Evolutionary conservation across 2,113 vertebrate species (phyloP).

Genomic region (Aix galericulata): DNA sequence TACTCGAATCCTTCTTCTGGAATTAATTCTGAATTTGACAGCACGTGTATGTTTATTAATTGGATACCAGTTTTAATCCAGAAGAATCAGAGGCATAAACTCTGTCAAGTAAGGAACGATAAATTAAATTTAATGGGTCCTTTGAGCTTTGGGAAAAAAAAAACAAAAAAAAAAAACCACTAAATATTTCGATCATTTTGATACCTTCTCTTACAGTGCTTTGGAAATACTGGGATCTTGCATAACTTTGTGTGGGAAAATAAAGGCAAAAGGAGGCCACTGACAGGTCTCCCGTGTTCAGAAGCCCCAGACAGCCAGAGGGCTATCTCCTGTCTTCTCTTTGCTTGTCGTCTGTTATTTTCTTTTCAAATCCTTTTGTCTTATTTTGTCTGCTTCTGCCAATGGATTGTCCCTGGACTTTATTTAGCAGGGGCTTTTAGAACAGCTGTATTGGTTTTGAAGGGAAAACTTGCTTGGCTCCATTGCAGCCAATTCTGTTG

Average conservation of each 20-base stretch:
- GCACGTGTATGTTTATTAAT: not conserved
- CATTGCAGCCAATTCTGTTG: not conserved
- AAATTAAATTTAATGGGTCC: not conserved
- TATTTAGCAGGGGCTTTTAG: not conserved
- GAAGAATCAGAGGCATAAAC: not conserved
- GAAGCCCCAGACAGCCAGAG: not conserved
- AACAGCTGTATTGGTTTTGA: not conserved
- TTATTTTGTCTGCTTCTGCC: not conserved
- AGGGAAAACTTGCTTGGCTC: not conserved
- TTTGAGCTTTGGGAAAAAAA: not conserved
- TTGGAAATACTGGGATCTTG: not conserved
- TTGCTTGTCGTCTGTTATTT: not conserved
- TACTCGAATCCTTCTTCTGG: not conserved
- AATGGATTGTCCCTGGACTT: not conserved
- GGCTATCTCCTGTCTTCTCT: not conserved
- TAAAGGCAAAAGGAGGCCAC: not conserved
- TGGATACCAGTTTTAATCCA: not conserved
- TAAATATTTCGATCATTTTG: not conserved
- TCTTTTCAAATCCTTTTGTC: not conserved
- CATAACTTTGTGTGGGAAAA: not conserved
- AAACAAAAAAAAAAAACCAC: not conserved
- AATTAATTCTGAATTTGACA: not conserved
- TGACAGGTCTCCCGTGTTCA: not conserved
- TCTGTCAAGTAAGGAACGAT: not conserved
- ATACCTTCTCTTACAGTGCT: not conserved